Evolutionary conservation across 2,113 vertebrate genomes (phyloP).

Genomic region (Formicarius rufipectus): DNA sequence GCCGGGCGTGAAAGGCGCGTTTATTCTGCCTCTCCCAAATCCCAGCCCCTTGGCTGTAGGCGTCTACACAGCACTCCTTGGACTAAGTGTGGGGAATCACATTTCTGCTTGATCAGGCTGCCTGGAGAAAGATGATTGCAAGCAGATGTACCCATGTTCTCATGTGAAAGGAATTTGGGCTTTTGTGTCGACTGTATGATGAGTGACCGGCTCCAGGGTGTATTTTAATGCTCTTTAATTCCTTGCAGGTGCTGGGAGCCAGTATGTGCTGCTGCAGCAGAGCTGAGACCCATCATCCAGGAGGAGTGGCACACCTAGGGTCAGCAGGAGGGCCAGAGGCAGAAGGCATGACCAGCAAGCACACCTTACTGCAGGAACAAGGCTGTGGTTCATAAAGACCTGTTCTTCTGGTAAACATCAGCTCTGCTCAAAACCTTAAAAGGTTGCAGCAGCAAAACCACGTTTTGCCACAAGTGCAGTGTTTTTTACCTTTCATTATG

Average conservation of each 20-base stretch:
- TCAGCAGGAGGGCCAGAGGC: background rate
- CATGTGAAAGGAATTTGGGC: conserved; percentile 53
- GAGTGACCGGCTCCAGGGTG: background rate
- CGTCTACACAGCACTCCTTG: background rate
- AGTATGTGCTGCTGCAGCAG: background rate
- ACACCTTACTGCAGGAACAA: background rate
- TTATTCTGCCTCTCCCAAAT: conserved; percentile 18
- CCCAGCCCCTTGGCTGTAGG: conserved; percentile 3
- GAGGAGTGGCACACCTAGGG: background rate
- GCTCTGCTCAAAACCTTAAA: fast-evolving
- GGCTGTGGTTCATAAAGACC: background rate
- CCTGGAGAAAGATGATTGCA: conserved; percentile 52
- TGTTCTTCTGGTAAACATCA: background rate
- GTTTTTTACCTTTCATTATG: background rate
- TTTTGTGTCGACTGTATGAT: background rate
- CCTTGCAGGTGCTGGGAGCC: conserved; percentile 19
- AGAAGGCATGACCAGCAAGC: background rate
- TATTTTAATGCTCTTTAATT: background rate
- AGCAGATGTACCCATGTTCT: conserved; percentile 58
- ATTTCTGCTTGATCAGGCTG: conserved; percentile 55
- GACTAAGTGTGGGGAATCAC: conserved; percentile 14
- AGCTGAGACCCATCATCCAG: background rate
- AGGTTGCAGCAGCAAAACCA: background rate
- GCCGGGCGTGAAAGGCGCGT: conserved; percentile 32
- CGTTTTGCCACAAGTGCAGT: background rate